Percentiles rank a stretch among this genome's conserved stretches.
These are phyloP conservation scores for Ammodytes dubius DNA, from an alignment of 2,113 vertebrate species.

Conservation along the genomic window DNA sequence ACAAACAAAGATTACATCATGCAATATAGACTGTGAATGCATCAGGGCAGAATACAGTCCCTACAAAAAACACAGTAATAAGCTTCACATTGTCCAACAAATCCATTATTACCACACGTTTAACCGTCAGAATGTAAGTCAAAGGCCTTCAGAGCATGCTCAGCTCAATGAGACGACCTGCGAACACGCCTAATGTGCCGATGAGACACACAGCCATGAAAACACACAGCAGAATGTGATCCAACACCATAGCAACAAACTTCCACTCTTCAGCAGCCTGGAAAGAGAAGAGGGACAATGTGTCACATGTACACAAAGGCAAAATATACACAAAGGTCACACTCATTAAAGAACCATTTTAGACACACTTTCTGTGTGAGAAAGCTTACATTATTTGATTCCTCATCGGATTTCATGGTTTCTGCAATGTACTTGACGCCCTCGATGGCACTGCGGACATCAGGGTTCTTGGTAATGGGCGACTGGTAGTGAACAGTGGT, in stretches of 20 bases:
- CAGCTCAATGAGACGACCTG: slow-evolving; percentile 94
- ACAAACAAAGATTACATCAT: background rate
- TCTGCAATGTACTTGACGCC: slow-evolving; percentile 96
- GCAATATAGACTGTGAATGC: background rate
- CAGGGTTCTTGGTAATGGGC: slow-evolving; percentile 91
- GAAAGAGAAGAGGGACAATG: slow-evolving; percentile 79
- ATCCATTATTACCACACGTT: background rate
- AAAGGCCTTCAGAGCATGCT: slow-evolving; percentile 78
- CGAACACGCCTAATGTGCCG: slow-evolving; percentile 93
- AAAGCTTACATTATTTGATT: slow-evolving; percentile 91
- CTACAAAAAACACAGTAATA: slow-evolving; percentile 11
- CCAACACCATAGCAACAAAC: slow-evolving; percentile 98
- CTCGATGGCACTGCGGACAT: slow-evolving; percentile 96
- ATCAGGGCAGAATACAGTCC: background rate
- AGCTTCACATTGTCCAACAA: background rate
- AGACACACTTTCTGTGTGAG: background rate
- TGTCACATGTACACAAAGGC: slow-evolving; percentile 8
- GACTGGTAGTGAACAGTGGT: slow-evolving; percentile 90
- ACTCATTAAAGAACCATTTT: background rate
- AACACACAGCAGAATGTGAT: slow-evolving; percentile 95
- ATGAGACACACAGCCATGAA: slow-evolving; percentile 97
- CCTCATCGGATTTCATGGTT: slow-evolving; percentile 95
- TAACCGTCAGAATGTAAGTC: background rate
- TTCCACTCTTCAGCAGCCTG: slow-evolving; percentile 99
- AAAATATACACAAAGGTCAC: no score